Conservation (phyloP, 2,113 vertebrate species). For the Struthidea cinerea region DNA sequence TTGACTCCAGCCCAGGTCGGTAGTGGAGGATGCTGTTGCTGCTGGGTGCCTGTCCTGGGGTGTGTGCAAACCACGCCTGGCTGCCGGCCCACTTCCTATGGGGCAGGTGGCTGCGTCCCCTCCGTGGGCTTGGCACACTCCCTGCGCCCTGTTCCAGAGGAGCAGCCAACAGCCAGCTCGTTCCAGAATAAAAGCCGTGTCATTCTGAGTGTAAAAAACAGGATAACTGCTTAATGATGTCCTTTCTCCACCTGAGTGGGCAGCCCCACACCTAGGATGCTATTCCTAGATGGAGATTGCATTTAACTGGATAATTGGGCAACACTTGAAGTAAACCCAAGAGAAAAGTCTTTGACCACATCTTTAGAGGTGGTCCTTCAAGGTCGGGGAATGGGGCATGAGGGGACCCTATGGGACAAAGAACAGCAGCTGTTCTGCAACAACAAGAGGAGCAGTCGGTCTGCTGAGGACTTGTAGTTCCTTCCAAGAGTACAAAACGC, state of each 20-base stretch:
- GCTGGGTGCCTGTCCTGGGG: background rate
- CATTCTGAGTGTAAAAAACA: background rate
- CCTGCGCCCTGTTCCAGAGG: background rate
- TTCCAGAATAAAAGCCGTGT: background rate
- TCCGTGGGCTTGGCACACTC: background rate
- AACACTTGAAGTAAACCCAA: background rate
- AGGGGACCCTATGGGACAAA: background rate
- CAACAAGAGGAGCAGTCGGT: background rate
- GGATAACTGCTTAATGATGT: background rate
- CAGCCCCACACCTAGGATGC: background rate
- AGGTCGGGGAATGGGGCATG: background rate
- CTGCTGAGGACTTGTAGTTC: background rate
- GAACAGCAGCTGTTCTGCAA: background rate
- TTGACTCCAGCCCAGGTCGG: conserved; percentile 40
- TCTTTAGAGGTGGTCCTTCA: background rate
- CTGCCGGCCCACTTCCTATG: background rate
- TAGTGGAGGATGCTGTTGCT: background rate
- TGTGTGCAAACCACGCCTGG: background rate
- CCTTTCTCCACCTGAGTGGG: background rate
- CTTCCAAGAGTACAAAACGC: background rate
- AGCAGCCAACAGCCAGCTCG: background rate
- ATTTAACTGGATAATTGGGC: background rate
- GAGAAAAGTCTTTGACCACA: background rate
- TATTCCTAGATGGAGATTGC: background rate
- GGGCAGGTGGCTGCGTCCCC: conserved; percentile 21